Evolutionary conservation across 2,113 vertebrate species (phyloP), one percentile per base, ranked within the genome.

Genomic region (Chlamydotis undulata): DNA sequence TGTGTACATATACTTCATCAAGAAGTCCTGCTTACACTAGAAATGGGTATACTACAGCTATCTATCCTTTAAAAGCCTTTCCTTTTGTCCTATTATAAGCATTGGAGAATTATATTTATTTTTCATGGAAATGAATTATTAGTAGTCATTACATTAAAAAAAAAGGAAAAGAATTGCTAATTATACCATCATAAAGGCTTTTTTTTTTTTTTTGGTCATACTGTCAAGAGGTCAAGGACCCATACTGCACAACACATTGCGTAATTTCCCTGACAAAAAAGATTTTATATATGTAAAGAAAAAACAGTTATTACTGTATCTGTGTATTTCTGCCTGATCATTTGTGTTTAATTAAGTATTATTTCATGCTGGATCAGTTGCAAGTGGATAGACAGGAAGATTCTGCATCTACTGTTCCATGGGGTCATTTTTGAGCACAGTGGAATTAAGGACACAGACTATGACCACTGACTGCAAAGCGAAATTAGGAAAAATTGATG

Each of bases 171-270:
- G 43, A n/a, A 47, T 77, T 9, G 0, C 4, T 77, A 50, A 67
- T 73, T 79, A 41, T 41, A n/a, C 7, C 31, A 39, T 49, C 26
- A 49, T 23, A 47, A 71, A 61, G 5, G 9, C 4, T 37, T 52
- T 71, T 43, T 49, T 56, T 68, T 67, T 55, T 9, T 3, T 3
- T 31, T 74, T 0, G 14, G 41, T 43, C 41, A 0, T 64, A 52
- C 5, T 52, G 4, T 75, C 10, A 15, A 67, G 52, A 53, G 14
- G 12, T 26, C 49, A 56, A 74, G 9, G 25, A 60, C 11, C 16
- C 21, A 28, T 37, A 61, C 14, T 67, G 19, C 15, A 65, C 5
- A 76, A 37, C 6, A 28, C 2, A 43, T 24, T 45, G 14, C 12
- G 26, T 49, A 13, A 84, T 57, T 94, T 81, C 7, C 9, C 19